Evolutionary conservation across 2,888 invertebrate species (phyloP).

Genomic region (Tetragonisca angustula): DNA sequence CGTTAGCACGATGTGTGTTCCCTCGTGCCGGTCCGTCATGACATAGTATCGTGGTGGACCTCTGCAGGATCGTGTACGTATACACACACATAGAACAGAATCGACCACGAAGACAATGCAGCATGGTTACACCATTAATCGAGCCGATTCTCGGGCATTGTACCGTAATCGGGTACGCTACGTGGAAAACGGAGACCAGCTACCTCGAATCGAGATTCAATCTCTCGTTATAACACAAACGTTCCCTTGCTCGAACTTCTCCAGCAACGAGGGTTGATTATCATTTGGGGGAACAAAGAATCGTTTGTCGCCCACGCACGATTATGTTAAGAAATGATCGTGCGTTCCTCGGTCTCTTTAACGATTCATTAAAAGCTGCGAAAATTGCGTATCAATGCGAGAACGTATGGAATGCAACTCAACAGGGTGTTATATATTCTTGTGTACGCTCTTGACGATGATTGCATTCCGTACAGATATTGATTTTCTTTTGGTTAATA

Average conservation of each 20-base stretch:
- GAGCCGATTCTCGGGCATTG: conserved; percentile 61
- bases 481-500: conserved; percentile 24
- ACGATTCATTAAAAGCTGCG: conserved; percentile 6
- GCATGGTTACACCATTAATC: conserved; percentile 65
- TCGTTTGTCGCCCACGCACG: conserved; percentile 22
- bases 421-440: not conserved
- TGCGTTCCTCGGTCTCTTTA: not conserved
- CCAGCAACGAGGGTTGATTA: conserved; percentile 25
- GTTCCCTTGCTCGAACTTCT: conserved; percentile 15
- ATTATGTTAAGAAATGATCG: conserved; percentile 35
- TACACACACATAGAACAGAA: conserved; percentile 3
- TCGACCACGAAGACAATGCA: conserved; percentile 58
- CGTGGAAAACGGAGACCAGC: conserved; percentile 21
- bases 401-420: conserved; percentile 14
- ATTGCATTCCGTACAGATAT: conserved; percentile 23
- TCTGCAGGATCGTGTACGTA: not conserved
- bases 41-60: conserved; percentile 14
- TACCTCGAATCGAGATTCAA: conserved; percentile 3
- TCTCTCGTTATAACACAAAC: conserved; percentile 1
- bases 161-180: conserved; percentile 32
- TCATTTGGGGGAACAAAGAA: conserved; percentile 37
- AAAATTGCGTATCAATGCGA: not conserved
- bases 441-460: not conserved
- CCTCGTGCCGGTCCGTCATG: conserved; percentile 23
- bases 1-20: conserved; percentile 31